phyloP scores from a whole-genome alignment of 2,888 invertebrate species.

The Griposia aprilina region DNA sequence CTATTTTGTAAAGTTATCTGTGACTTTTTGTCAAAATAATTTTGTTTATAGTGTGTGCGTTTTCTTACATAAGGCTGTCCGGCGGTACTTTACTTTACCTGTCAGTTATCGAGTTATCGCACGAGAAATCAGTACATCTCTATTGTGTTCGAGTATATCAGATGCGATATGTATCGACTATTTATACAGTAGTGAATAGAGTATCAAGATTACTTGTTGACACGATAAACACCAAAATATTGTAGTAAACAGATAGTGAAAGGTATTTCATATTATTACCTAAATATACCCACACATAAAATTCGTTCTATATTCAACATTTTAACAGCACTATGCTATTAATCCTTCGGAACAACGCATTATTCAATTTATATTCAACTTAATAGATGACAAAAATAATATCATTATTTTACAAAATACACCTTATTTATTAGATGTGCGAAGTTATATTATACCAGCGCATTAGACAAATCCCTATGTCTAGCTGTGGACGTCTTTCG shows the following conservation, averaged over 20 bases:
- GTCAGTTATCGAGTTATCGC: conserved; percentile 47
- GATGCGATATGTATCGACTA: conserved; percentile 39
- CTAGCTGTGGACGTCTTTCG: no score
- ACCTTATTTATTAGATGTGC: background rate
- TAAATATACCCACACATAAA: background rate
- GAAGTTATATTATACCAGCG: background rate
- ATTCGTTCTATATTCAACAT: background rate
- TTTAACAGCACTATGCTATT: background rate
- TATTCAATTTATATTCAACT: background rate
- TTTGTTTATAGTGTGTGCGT: background rate
- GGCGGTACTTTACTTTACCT: conserved; percentile 23
- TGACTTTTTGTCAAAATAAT: background rate
- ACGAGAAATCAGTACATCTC: conserved; percentile 39
- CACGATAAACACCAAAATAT: conserved; percentile 15
- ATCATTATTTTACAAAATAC: background rate
- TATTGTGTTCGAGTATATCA: conserved; percentile 30
- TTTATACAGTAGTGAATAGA: conserved; percentile 20
- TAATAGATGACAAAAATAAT: background rate
- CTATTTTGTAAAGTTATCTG: no score
- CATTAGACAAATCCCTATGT: no score
- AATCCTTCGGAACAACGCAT: background rate
- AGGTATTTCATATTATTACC: background rate
- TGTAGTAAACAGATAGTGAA: background rate
- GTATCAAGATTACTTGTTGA: conserved; percentile 25
- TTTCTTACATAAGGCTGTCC: background rate